These are phyloP conservation scores for Vulpes lagopus DNA, from an alignment of 2,113 vertebrate genomes.

Conservation along the genomic window DNA sequence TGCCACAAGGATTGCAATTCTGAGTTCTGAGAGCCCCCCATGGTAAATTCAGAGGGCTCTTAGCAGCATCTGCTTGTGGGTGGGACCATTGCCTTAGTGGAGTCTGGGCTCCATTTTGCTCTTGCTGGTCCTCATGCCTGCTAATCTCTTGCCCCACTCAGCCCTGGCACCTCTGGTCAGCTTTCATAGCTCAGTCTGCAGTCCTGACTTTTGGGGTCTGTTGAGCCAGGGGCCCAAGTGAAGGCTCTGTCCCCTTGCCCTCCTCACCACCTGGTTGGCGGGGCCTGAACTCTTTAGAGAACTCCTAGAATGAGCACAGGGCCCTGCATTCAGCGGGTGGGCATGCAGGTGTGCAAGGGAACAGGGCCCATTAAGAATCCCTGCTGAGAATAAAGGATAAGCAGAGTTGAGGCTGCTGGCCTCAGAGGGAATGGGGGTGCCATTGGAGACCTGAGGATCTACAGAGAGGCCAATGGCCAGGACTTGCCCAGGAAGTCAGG, in stretches of 20 bases:
- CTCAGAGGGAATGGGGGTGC: accelerated
- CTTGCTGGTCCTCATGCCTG: background rate
- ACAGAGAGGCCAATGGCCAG: background rate
- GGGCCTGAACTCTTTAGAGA: background rate
- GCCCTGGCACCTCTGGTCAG: background rate
- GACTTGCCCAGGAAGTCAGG: background rate
- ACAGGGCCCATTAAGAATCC: background rate
- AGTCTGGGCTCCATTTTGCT: background rate
- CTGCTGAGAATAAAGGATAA: background rate
- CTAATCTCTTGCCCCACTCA: background rate
- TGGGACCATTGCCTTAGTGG: accelerated
- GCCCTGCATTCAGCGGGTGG: background rate
- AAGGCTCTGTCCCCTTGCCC: background rate
- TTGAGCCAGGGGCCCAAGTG: background rate
- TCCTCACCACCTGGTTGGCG: background rate
- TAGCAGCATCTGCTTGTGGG: too few species aligned
- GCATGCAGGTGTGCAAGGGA: background rate
- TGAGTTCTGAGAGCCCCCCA: background rate
- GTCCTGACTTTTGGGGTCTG: background rate
- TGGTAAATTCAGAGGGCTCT: background rate
- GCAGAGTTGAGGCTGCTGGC: background rate
- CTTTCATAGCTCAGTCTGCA: background rate
- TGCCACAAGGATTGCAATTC: too few species aligned
- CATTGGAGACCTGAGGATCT: background rate
- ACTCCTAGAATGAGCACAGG: background rate